phyloP scores from a whole-genome alignment of 2,113 vertebrate species.

The Origma solitaria region DNA sequence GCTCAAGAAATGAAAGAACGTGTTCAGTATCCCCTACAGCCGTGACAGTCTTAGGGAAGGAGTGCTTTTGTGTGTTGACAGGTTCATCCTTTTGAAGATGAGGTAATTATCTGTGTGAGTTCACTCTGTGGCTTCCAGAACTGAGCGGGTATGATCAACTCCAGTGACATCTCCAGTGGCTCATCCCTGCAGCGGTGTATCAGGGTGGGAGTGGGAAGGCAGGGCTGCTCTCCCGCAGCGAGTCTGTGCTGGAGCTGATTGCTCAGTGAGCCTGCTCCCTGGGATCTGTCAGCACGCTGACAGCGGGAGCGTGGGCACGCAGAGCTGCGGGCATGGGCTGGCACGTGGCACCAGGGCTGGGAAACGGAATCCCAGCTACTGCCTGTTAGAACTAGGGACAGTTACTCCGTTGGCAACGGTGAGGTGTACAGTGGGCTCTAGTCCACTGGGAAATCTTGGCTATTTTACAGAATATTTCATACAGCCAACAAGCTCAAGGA shows the following conservation, averaged over 20 bases:
- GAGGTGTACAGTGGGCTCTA: not conserved
- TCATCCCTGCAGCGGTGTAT: not conserved
- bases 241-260: not conserved
- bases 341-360: not conserved
- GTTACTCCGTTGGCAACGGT: not conserved
- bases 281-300: not conserved
- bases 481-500: not conserved
- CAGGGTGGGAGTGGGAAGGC: not conserved
- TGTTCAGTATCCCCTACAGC: not conserved
- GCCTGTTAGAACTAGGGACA: fast-evolving
- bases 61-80: not conserved
- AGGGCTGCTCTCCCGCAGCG: not conserved
- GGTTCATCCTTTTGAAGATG: conserved; percentile 48
- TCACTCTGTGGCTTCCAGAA: conserved; percentile 19
- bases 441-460: not conserved
- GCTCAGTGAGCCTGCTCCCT: conserved; percentile 17
- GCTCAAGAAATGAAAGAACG: not conserved
- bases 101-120: conserved; percentile 52
- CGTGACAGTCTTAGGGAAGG: conserved; percentile 4
- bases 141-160: not conserved
- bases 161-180: not conserved
- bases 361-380: not conserved
- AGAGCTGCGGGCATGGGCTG: not conserved
- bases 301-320: not conserved
- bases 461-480: not conserved